Evolutionary conservation across 2,113 vertebrate genomes (phyloP), one percentile per base, ranked within the genome.

Genomic region (Anseranas semipalmata): DNA sequence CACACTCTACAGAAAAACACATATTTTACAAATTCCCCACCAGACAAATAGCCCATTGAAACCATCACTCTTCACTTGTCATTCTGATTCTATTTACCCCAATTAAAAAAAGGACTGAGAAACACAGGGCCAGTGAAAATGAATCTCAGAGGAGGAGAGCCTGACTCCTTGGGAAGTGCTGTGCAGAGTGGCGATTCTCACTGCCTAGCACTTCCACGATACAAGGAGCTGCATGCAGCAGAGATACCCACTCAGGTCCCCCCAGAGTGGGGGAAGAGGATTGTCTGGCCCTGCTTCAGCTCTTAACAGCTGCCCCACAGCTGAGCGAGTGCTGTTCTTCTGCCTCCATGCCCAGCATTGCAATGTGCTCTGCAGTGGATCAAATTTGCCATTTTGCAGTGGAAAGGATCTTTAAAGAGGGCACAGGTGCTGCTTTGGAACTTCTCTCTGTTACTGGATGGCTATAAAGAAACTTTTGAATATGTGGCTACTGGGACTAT

Each of bases 11-110:
- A 93, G 93, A 97, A 96, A 97, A 96, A 94, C 96, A 97, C 95
- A 96, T 97, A 96, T 96, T 97, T 96, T 93, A 96, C 93, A 94
- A 94, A 93, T 84, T 86, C 90, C 94, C 87, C 87, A 90, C 93
- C 58, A 97, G 94, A 96, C 76, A 95, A 96, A 96, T 95, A 93
- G 89, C 93, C 89, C 95, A 90, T 89, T 3, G 59, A 95, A 90
- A 79, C 30, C 76, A 95, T 94, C 96, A 93, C 72, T 96, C 96
- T 93, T 73, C 48, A 87, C 73, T 91, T 95, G 96, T 90, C 96
- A 92, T 89, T 92, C 75, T 48, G 66, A 96, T 87, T 82, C 94
- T 77, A 95, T 91, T 93, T 96, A 91, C 75, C 73, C 70, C 93
- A 95, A 95, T 97, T 97, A 96, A 89, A 93, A 92, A 90, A 76